phyloP scores from a whole-genome alignment of 2,888 invertebrate genomes.

The Drosophila siamana region DNA sequence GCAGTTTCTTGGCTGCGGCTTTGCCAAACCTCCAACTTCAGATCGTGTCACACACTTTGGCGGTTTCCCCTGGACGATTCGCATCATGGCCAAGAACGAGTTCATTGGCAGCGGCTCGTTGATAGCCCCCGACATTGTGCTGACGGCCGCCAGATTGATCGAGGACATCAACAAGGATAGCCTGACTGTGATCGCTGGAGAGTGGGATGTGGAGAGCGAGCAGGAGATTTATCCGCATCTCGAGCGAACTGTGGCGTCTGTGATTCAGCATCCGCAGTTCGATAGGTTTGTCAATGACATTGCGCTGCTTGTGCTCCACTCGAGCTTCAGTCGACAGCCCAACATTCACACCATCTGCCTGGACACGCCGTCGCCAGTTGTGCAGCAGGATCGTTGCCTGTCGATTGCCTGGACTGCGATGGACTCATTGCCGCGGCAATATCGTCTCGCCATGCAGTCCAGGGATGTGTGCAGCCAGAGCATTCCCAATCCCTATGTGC shows the following conservation, averaged over 20 bases:
- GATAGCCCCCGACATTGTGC: constrained; percentile 32
- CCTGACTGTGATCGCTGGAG: constrained; percentile 27
- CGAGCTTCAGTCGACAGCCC: constrained; percentile 8
- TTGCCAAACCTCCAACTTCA: neutral
- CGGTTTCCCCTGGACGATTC: constrained; percentile 40
- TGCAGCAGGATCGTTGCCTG: constrained; percentile 19
- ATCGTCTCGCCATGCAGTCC: neutral
- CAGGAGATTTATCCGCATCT: constrained; percentile 5
- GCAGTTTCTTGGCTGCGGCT: constrained; percentile 20
- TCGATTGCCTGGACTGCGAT: constrained; percentile 20
- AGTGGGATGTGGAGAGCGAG: constrained; percentile 22
- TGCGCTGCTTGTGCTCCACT: constrained; percentile 1
- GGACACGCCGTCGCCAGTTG: constrained; percentile 5
- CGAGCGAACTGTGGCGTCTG: neutral
- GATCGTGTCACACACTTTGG: neutral
- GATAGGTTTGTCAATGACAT: constrained; percentile 7
- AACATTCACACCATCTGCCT: constrained; percentile 40
- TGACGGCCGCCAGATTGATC: constrained; percentile 25
- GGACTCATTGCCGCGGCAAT: neutral
- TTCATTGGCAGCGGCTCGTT: constrained; percentile 31
- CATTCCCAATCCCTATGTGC: constrained; percentile 9
- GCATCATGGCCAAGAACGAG: neutral
- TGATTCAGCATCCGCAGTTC: constrained; percentile 7
- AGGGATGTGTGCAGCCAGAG: neutral
- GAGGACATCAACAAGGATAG: fast-evolving